Percentiles rank a stretch among this genome's conserved stretches.
Conservation (phyloP, 2,797 vertebrate genomes). For the Rhynchotus rufescens region DNA sequence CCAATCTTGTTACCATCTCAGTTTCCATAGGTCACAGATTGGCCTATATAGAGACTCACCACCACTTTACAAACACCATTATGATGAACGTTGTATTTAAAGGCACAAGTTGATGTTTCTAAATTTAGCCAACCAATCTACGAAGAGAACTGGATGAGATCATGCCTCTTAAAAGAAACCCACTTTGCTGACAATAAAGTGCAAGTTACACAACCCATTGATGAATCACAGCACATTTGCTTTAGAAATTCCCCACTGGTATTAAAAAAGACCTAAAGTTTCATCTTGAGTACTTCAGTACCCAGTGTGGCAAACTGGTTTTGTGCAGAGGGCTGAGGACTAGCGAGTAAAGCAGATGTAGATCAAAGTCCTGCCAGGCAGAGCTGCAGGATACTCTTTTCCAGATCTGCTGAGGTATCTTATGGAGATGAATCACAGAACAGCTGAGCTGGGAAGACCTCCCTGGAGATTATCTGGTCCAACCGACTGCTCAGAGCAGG, state of each 20-base stretch:
- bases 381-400: neutral
- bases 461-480: neutral
- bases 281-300: neutral
- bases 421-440: neutral
- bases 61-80: neutral
- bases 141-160: neutral
- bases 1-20: neutral
- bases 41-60: neutral
- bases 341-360: neutral
- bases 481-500: neutral
- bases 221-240: neutral
- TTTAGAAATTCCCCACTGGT: slow-evolving; percentile 9
- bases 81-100: neutral
- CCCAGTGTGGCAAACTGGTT: neutral
- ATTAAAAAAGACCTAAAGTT: neutral
- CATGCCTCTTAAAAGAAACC: neutral
- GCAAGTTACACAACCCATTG: slow-evolving; percentile 10
- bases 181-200: neutral
- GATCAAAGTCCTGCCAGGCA: neutral
- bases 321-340: neutral
- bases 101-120: neutral
- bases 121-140: slow-evolving; percentile 13
- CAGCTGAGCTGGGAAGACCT: neutral
- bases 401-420: neutral
- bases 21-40: neutral